Base-by-base conservation (phyloP, 2,797 vertebrate genomes). In the Artibeus jamaicensis region DNA sequence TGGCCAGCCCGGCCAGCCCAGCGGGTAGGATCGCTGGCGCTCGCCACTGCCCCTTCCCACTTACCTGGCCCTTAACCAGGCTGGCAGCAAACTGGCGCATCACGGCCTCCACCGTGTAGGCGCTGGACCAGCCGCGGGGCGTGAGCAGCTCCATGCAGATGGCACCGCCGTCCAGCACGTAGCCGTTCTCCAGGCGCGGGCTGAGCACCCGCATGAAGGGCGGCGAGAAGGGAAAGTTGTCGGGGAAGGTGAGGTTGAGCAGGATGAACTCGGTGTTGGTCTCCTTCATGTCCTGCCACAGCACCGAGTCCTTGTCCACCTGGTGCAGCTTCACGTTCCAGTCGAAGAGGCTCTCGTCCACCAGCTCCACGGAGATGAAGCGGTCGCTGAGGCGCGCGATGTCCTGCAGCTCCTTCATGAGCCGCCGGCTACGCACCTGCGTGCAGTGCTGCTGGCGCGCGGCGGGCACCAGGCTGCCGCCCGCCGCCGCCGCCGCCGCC, bases 271-370 rank as follows among this genome's bases (percentile, higher is more conserved):
- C 99, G 93, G 99, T 99, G 99, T 99, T 99, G 97, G 99, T 99
- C 98, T 99, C 99, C 99, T 99, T 99, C 99, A 99, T 99, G 99
- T 99, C 99, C 99, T 99, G 99, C 99, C 99, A 99, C 98, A 99
- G 99, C 98, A 99, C 99, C 86, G 99, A 99, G 99, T 99, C 99
- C 98, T 99, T 99, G 99, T 99, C 99, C 98, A 99, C 99, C 98
- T 99, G 99, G 99, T 99, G 99, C 98, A 99, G 99, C 99, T 99
- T 99, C 98, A 99, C 99, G 98, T 99, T 99, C 99, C 99, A 99
- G 99, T 99, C 99, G 97, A 99, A 99, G 96, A 99, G 99, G 98
- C 99, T 99, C 98, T 99, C 99, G 98, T 99, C 99, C 98, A 99
- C 99, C 98, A 99, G 99, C 99, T 99, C 99, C 98, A 99, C 99